These are phyloP conservation scores for Cherax destructor DNA, from an alignment of 1,140 invertebrate genomes.

Conservation along the genomic window DNA sequence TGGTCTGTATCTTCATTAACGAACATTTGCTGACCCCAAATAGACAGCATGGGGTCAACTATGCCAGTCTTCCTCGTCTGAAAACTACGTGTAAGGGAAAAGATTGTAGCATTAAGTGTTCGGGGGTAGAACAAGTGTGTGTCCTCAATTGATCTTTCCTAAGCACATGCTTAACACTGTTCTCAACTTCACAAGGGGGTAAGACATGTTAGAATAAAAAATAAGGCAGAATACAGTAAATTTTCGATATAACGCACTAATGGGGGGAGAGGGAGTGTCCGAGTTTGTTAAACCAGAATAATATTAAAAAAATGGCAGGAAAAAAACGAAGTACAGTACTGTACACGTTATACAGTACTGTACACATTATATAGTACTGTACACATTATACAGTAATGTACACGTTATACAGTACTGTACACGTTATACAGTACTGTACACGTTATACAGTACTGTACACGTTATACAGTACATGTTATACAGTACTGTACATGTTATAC, in stretches of 20 bases:
- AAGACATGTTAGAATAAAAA: not conserved
- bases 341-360: too few relatives aligned
- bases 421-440: too few relatives aligned
- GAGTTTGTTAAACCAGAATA: too few relatives aligned
- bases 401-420: too few relatives aligned
- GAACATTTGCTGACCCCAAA: constrained; percentile 97
- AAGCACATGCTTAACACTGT: constrained; percentile 2
- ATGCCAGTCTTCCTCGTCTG: constrained; percentile 96
- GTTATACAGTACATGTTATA: too few relatives aligned
- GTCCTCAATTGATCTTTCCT: not conserved
- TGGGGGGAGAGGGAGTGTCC: too few relatives aligned
- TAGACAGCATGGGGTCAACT: constrained; percentile 97
- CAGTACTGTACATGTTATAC: too few relatives aligned
- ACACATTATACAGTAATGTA: too few relatives aligned
- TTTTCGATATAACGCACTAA: not conserved
- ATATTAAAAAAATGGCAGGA: too few relatives aligned
- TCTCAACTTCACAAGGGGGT: not conserved
- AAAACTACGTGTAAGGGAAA: constrained; percentile 82
- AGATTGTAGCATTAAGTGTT: constrained; percentile 57
- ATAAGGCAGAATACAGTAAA: not conserved
- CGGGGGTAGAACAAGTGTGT: not conserved
- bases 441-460: too few relatives aligned
- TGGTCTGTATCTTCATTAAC: constrained; percentile 96
- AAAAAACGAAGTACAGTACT: too few relatives aligned
- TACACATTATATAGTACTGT: too few relatives aligned